Conservation (phyloP, 1,140 invertebrate genomes). For the Drosophila ercepeae region DNA sequence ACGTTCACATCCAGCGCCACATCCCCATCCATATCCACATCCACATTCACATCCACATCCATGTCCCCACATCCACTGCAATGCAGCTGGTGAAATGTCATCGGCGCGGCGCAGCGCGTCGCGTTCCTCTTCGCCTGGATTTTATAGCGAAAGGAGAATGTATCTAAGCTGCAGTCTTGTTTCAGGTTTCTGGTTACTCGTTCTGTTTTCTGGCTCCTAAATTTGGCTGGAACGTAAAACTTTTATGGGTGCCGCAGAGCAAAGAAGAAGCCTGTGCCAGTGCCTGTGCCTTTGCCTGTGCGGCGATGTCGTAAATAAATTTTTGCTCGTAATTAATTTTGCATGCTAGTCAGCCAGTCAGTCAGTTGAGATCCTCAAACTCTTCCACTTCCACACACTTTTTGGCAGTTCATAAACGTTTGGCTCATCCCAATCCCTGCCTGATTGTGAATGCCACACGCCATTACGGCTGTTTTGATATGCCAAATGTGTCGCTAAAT, state of each 20-base stretch:
- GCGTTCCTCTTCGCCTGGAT: constrained; percentile 35
- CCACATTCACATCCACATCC: constrained; percentile 19
- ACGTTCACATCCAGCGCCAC: constrained; percentile 7
- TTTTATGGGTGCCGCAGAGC: constrained; percentile 72
- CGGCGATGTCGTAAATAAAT: constrained; percentile 66
- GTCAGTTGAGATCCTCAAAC: constrained; percentile 24
- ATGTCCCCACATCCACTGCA: constrained; percentile 56
- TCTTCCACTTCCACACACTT: constrained; percentile 1
- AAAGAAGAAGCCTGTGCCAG: constrained; percentile 9
- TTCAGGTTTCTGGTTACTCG: background rate
- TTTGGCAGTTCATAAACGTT: constrained; percentile 52
- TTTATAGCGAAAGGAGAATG: constrained; percentile 70
- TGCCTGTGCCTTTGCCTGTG: no score
- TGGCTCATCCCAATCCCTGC: constrained; percentile 22
- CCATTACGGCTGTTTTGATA: constrained; percentile 63
- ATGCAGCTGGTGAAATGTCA: constrained; percentile 73
- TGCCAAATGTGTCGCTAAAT: constrained; percentile 80
- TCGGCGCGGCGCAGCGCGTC: constrained; percentile 17
- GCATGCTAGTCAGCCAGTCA: constrained; percentile 63
- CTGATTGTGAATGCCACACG: constrained; percentile 69
- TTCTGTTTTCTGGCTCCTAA: constrained; percentile 43
- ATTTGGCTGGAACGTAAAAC: constrained; percentile 76
- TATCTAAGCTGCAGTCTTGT: constrained; percentile 63
- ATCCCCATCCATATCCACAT: constrained; percentile 17
- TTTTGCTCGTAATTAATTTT: constrained; percentile 75